These are phyloP conservation scores for Galeruca laticollis DNA, from an alignment of 2,888 invertebrate genomes.

Conservation along the genomic window DNA sequence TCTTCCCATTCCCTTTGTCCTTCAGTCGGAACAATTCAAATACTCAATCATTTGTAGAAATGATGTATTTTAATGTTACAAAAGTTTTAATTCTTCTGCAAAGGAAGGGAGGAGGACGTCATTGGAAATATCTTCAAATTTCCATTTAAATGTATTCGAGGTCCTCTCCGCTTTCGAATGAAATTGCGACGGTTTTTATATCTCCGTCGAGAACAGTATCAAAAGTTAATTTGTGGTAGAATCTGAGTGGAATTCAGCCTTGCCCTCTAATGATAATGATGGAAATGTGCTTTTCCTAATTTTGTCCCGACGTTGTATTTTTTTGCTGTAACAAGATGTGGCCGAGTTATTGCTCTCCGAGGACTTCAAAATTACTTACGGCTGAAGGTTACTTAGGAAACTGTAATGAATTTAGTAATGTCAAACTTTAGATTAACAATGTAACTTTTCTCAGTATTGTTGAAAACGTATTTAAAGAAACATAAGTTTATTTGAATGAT, in stretches of 20 bases:
- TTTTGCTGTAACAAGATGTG: conserved; percentile 48
- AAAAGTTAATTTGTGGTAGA: conserved; percentile 68
- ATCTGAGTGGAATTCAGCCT: conserved; percentile 61
- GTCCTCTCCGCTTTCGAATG: conserved; percentile 53
- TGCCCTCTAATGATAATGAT: conserved; percentile 65
- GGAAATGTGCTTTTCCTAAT: conserved; percentile 49
- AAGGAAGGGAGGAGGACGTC: conserved; percentile 55
- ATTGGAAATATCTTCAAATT: conserved; percentile 65
- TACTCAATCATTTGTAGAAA: conserved; percentile 67
- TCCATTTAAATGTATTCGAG: conserved; percentile 66
- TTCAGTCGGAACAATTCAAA: conserved; percentile 57
- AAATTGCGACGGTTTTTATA: conserved; percentile 67
- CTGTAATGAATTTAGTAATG: background rate
- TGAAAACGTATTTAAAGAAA: too few relatives aligned
- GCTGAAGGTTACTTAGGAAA: conserved; percentile 18
- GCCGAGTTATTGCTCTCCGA: conserved; percentile 26
- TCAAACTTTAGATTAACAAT: too few relatives aligned
- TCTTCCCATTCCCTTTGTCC: conserved; percentile 62
- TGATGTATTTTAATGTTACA: conserved; percentile 66
- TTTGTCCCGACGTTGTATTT: conserved; percentile 59
- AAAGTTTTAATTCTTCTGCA: conserved; percentile 63
- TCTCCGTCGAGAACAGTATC: conserved; percentile 67
- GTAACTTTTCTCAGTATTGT: too few relatives aligned
- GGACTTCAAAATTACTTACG: conserved; percentile 25
- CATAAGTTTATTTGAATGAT: too few relatives aligned